Evolutionary conservation across 2,888 invertebrate species (phyloP).

Genomic region (Protodeltote pygarga): DNA sequence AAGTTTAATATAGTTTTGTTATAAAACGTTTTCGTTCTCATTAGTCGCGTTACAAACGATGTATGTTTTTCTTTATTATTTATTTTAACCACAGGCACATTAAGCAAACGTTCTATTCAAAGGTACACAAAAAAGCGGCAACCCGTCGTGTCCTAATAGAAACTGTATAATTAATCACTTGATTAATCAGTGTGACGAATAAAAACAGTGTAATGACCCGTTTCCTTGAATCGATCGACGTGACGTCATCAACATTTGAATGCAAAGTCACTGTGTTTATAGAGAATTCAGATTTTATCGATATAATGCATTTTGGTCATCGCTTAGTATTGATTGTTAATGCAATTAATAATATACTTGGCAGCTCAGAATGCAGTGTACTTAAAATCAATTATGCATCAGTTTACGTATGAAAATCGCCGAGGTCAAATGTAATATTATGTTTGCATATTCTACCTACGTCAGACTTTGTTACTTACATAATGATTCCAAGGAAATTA

Average conservation of each 20-base stretch:
- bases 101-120: constrained; percentile 55
- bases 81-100: constrained; percentile 48
- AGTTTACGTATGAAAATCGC: neutral
- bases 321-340: constrained; percentile 31
- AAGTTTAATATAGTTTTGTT: constrained; percentile 18
- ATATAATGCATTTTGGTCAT: constrained; percentile 52
- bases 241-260: constrained; percentile 83
- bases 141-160: constrained; percentile 75
- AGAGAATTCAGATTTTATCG: constrained; percentile 63
- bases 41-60: constrained; percentile 29
- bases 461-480: too few species aligned
- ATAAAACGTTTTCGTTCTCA: constrained; percentile 33
- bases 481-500: too few species aligned
- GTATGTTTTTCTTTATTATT: constrained; percentile 49
- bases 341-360: constrained; percentile 26
- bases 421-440: too few species aligned
- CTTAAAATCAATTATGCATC: too few species aligned
- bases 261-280: constrained; percentile 77
- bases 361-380: neutral
- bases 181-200: constrained; percentile 87
- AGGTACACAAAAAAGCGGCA: constrained; percentile 66
- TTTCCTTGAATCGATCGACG: constrained; percentile 82
- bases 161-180: constrained; percentile 85
- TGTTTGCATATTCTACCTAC: too few species aligned
- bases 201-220: constrained; percentile 86